phyloP scores from a whole-genome alignment of 2,797 vertebrate genomes.

The Pelochelys cantorii region DNA sequence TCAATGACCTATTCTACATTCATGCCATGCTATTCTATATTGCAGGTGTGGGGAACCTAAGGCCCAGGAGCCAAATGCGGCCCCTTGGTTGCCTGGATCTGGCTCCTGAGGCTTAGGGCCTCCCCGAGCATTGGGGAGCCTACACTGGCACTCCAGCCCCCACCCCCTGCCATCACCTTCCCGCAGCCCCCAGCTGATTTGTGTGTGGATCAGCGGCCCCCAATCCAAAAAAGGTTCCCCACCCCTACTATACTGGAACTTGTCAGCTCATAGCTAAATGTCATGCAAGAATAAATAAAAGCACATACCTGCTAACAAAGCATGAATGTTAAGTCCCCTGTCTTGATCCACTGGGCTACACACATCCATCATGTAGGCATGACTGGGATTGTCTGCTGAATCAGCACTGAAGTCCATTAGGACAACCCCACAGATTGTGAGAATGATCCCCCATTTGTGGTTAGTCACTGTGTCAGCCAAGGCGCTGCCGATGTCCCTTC shows the following conservation, averaged over 20 bases:
- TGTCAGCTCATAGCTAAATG: neutral
- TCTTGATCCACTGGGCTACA: conserved; percentile 96
- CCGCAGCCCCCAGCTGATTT: too few relatives aligned
- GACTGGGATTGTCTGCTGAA: conserved; percentile 96
- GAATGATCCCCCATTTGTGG: conserved; percentile 95
- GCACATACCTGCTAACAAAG: conserved; percentile 89
- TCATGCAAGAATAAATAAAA: conserved; percentile 10
- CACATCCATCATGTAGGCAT: conserved; percentile 99
- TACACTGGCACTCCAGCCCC: too few relatives aligned
- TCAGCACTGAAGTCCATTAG: conserved; percentile 99
- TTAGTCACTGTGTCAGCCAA: conserved; percentile 88
- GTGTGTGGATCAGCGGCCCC: too few relatives aligned
- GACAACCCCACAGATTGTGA: conserved; percentile 95
- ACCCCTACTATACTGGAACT: neutral
- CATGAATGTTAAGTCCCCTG: conserved; percentile 95
- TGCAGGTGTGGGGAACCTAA: neutral
- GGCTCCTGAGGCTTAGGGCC: too few relatives aligned
- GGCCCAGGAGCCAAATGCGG: too few relatives aligned
- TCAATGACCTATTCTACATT: neutral
- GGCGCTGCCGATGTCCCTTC: conserved; percentile 90
- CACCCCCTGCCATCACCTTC: too few relatives aligned
- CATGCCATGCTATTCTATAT: too few relatives aligned
- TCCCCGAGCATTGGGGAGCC: too few relatives aligned
- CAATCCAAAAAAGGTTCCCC: too few relatives aligned
- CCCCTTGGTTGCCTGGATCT: too few relatives aligned